These are phyloP conservation scores for Prochilodus magdalenae DNA, from an alignment of 2,113 vertebrate species.

Conservation along the genomic window DNA sequence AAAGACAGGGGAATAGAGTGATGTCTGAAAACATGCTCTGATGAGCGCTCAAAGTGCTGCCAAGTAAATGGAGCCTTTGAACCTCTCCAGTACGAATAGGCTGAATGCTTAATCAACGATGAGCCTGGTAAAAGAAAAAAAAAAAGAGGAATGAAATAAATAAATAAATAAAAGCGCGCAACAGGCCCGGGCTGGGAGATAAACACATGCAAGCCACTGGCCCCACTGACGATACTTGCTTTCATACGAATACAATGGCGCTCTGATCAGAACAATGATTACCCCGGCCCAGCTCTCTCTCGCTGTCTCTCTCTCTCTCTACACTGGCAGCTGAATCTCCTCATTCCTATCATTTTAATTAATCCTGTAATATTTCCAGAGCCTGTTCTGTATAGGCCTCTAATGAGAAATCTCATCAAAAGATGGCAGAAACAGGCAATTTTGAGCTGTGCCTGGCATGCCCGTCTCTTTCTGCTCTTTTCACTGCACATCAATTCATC, in stretches of 20 bases:
- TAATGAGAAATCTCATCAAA: constrained; percentile 81
- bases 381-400: constrained; percentile 72
- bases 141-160: neutral
- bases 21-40: constrained; percentile 60
- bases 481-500: constrained; percentile 65
- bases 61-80: constrained; percentile 74
- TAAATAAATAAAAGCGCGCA: constrained; percentile 59
- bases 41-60: constrained; percentile 54
- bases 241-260: constrained; percentile 73
- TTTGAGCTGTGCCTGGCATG: constrained; percentile 61
- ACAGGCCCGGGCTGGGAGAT: constrained; percentile 64
- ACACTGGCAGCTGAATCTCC: constrained; percentile 69
- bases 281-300: constrained; percentile 56
- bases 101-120: constrained; percentile 70
- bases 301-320: constrained; percentile 55
- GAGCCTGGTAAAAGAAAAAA: constrained; percentile 43
- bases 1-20: constrained; percentile 44
- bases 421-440: constrained; percentile 70
- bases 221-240: constrained; percentile 66
- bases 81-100: constrained; percentile 62
- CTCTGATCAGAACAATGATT: constrained; percentile 81
- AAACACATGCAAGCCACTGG: constrained; percentile 66
- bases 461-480: constrained; percentile 48
- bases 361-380: constrained; percentile 79
- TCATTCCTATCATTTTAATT: constrained; percentile 80